Base-by-base conservation (phyloP, 2,888 invertebrate genomes). In the Hypena proboscidalis region DNA sequence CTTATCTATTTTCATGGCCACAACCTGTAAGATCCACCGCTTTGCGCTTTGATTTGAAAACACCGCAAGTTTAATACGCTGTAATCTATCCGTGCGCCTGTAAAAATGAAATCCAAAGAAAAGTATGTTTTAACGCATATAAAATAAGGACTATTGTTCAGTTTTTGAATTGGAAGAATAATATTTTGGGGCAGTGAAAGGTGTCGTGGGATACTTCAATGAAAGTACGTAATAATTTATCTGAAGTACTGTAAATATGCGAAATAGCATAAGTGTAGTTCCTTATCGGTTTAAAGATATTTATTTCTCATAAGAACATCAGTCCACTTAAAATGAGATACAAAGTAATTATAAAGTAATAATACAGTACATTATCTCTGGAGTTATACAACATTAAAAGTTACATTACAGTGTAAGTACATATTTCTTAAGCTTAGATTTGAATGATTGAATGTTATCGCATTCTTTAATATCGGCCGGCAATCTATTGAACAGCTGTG, bases 1-100 rank as follows among this genome's bases (percentile, higher is more conserved):
- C n/a, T n/a, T n/a, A n/a, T n/a, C 62, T 20, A 58, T 2, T 42
- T 45, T 55, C 15, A 22, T 25, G 25, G 47, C 64, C 58, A 32
- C 32, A 42, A 43, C 25, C 43, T 48, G 31, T 38, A 49, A 58
- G 56, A 64, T 56, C 47, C 48, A 70, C 68, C 70, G 67, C 81
- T 80, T 83, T 83, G 83, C 70, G 67, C 81, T 80, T 83, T 83
- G 83, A 84, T 85, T 85, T 80, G 83, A 84, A 83, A 79, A 79
- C 80, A 85, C 85, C 85, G 80, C 85, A 85, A 82, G 44, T 70
- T 59, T 58, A 60, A 56, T 58, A 53, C 46, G 26, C 44, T 29
- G 50, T 50, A 51, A 59, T 46, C 36, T 31, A 13, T 46, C 22
- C 29, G 23, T 43, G 22, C 23, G 17, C 22, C 33, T 46, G 36